Evolutionary conservation across 2,888 invertebrate genomes (phyloP).

Genomic region (Cenopis cana): DNA sequence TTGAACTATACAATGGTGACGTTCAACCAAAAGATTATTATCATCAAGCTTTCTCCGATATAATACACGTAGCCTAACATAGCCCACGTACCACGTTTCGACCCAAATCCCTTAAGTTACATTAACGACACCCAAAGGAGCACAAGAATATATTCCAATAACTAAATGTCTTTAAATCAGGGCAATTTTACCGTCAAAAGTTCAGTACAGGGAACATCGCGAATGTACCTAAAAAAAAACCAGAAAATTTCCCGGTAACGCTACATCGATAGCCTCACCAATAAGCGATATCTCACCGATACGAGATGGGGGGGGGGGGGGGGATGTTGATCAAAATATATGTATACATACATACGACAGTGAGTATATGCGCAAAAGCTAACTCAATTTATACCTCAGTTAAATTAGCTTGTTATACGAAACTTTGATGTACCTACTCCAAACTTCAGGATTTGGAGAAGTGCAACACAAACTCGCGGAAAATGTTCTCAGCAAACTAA

Average conservation of each 20-base stretch:
- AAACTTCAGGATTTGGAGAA: slow-evolving; percentile 9
- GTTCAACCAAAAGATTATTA: not conserved
- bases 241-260: too few species aligned
- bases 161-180: too few species aligned
- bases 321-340: not conserved
- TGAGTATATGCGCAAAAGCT: not conserved
- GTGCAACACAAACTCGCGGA: slow-evolving; percentile 10
- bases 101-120: slow-evolving; percentile 25
- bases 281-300: not conserved
- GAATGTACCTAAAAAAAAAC: too few species aligned
- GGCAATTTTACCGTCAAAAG: not conserved
- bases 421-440: not conserved
- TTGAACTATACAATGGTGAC: not conserved
- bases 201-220: not conserved
- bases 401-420: slow-evolving; percentile 9
- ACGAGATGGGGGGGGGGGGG: not conserved
- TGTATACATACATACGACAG: not conserved
- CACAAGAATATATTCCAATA: not conserved
- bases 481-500: not conserved
- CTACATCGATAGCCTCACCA: not conserved
- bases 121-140: slow-evolving; percentile 11
- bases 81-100: not conserved
- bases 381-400: not conserved
- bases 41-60: slow-evolving; percentile 1
- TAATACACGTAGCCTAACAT: not conserved